A percentile compares a stretch with the other conserved stretches of the same genome.
Evolutionary conservation across 1,140 invertebrate genomes (phyloP).

Genomic region (Penaeus indicus): DNA sequence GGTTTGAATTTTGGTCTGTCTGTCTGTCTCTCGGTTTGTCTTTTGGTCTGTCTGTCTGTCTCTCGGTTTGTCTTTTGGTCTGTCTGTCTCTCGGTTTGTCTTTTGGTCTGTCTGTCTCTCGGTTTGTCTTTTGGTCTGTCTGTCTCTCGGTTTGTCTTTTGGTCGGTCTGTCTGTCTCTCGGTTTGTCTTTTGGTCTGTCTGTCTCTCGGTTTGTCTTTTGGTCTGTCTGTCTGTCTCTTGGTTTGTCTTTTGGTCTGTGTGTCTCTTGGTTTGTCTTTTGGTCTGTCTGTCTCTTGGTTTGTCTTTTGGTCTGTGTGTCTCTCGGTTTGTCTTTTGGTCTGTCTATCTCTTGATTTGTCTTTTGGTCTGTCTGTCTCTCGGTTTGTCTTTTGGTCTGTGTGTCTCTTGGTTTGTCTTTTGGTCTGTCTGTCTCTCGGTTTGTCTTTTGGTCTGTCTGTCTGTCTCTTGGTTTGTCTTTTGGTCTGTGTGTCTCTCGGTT

Average conservation of each 20-base stretch:
- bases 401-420: constrained; percentile 20
- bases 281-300: constrained; percentile 19
- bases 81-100: not conserved
- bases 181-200: not conserved
- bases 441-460: not conserved
- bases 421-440: constrained; percentile 20
- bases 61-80: not conserved
- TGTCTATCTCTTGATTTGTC: constrained; percentile 18
- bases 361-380: not conserved
- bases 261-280: not conserved
- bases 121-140: constrained; percentile 14
- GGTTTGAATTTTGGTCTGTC: no score
- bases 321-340: no score
- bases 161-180: not conserved
- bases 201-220: constrained; percentile 23
- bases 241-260: not conserved
- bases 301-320: constrained; percentile 26
- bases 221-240: constrained; percentile 22
- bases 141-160: not conserved
- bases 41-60: constrained; percentile 17
- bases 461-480: not conserved
- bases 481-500: not conserved
- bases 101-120: constrained; percentile 32
- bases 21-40: constrained; percentile 24
- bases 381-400: not conserved